phyloP scores from a whole-genome alignment of 2,888 invertebrate species.

The Lithophane ornitopus region DNA sequence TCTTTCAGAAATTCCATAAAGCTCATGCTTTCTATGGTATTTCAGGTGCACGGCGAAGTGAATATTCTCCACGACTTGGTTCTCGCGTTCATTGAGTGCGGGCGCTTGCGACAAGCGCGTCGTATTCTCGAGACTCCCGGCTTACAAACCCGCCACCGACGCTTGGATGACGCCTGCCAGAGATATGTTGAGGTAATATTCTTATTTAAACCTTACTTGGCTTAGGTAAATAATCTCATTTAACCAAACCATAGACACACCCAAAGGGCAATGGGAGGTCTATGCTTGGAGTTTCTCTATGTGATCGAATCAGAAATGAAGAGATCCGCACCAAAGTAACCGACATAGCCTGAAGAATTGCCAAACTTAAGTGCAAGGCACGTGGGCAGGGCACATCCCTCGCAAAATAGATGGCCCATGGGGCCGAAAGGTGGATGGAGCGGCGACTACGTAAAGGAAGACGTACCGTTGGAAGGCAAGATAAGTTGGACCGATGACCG shows the following conservation, averaged over 20 bases:
- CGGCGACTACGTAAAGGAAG: too few species aligned
- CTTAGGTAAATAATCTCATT: not conserved
- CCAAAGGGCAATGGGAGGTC: too few species aligned
- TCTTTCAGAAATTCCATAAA: not conserved
- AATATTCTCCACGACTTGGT: conserved; percentile 96
- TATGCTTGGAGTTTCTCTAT: too few species aligned
- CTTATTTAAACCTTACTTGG: not conserved
- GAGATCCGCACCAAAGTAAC: too few species aligned
- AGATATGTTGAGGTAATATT: conserved; percentile 87
- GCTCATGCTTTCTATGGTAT: not conserved
- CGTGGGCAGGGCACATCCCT: too few species aligned
- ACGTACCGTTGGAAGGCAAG: too few species aligned
- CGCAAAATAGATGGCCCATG: too few species aligned
- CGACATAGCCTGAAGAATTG: too few species aligned
- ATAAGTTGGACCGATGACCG: too few species aligned
- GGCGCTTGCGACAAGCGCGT: conserved; percentile 94
- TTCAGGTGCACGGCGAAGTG: conserved; percentile 93
- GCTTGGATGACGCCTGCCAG: conserved; percentile 92
- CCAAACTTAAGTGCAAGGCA: too few species aligned
- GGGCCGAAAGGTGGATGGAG: too few species aligned
- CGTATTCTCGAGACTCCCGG: conserved; percentile 97
- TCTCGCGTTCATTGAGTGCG: conserved; percentile 95
- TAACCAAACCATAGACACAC: not conserved
- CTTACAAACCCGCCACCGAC: conserved; percentile 92
- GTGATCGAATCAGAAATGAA: too few species aligned